phyloP scores from a whole-genome alignment of 1,140 invertebrate genomes.

The Cryptotermes secundus region DNA sequence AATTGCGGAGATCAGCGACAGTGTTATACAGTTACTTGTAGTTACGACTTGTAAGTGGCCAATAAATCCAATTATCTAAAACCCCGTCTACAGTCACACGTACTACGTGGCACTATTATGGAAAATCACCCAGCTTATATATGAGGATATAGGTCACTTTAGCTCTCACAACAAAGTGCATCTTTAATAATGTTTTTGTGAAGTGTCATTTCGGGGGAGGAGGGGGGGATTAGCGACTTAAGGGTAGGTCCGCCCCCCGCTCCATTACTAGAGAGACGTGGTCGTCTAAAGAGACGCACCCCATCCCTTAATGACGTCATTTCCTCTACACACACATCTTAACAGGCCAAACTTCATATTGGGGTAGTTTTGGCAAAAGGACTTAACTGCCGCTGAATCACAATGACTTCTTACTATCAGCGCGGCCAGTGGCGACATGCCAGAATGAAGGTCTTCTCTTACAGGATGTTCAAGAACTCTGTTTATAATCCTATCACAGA shows the following conservation, averaged over 20 bases:
- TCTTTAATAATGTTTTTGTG: constrained; percentile 18
- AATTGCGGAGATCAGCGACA: too few species aligned
- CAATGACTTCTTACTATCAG: not conserved
- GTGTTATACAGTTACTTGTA: too few species aligned
- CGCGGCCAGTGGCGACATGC: not conserved
- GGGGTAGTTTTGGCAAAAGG: not conserved
- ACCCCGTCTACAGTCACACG: too few species aligned
- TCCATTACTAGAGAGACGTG: not conserved
- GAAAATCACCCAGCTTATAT: too few species aligned
- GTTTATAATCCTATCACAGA: too few species aligned
- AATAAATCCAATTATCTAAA: too few species aligned
- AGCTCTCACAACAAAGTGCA: not conserved
- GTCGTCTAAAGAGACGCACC: not conserved
- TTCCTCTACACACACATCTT: not conserved
- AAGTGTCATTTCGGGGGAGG: not conserved
- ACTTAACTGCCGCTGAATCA: not conserved
- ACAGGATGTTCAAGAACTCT: not conserved
- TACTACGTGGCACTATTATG: too few species aligned
- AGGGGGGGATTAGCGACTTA: too few species aligned
- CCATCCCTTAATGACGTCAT: not conserved
- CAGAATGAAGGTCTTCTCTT: not conserved
- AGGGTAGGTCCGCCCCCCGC: not conserved
- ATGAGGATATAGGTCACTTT: too few species aligned
- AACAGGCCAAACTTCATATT: not conserved
- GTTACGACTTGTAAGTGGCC: too few species aligned